Conservation (phyloP, 1,140 invertebrate genomes). For the Thaumetopoea pityocampa region DNA sequence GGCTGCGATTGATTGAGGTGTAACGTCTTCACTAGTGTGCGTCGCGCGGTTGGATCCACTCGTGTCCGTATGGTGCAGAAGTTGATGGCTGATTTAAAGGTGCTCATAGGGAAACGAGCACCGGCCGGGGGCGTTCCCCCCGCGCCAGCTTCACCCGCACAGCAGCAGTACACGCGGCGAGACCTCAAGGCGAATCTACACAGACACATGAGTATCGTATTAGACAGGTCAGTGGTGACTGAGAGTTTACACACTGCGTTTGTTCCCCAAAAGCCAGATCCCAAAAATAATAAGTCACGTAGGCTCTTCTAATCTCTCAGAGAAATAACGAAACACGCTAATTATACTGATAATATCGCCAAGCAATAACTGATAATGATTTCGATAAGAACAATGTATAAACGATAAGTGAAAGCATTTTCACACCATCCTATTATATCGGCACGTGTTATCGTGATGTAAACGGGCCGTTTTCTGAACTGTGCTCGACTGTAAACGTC, state of each 20-base stretch:
- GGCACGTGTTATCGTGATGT: constrained; percentile 14
- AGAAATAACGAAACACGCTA: not conserved
- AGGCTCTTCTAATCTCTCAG: not conserved
- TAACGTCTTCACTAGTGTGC: constrained; percentile 50
- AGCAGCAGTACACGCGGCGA: constrained; percentile 58
- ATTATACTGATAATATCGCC: constrained; percentile 8
- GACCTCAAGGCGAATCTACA: constrained; percentile 71
- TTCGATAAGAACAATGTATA: constrained; percentile 6
- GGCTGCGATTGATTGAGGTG: constrained; percentile 46
- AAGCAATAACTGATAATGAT: constrained; percentile 14
- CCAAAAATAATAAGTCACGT: not conserved
- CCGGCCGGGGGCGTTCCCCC: constrained; percentile 39
- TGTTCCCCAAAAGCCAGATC: not conserved
- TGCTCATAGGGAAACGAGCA: constrained; percentile 70
- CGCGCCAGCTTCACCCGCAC: constrained; percentile 31
- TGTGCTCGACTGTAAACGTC: constrained; percentile 11
- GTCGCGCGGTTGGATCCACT: constrained; percentile 38
- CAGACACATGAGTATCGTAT: constrained; percentile 72
- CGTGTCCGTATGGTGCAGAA: constrained; percentile 70
- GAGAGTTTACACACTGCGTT: constrained; percentile 6
- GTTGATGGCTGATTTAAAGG: constrained; percentile 70
- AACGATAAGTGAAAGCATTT: constrained; percentile 18
- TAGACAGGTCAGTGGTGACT: constrained; percentile 65
- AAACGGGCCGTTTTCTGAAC: constrained; percentile 12
- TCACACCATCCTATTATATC: constrained; percentile 15